Evolutionary conservation across 2,113 vertebrate genomes (phyloP).

Genomic region (Neogobius melanostomus): DNA sequence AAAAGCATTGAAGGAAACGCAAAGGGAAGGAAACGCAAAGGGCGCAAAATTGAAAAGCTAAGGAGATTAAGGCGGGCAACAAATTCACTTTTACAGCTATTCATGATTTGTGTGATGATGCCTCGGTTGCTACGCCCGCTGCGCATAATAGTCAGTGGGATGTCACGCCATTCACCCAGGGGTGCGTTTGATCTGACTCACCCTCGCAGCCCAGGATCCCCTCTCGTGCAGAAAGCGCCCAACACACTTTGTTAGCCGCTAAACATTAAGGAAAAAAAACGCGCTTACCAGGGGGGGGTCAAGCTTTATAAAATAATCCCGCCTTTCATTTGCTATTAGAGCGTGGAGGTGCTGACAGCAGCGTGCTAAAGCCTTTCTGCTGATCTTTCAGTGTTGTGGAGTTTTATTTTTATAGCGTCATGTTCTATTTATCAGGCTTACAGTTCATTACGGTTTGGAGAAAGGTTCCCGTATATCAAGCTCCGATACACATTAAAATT

Average conservation of each 20-base stretch:
- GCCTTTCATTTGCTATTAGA: constrained; percentile 14
- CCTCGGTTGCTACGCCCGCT: constrained; percentile 34
- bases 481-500: constrained; percentile 34
- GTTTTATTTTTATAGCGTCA: constrained; percentile 30
- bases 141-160: constrained; percentile 51
- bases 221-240: constrained; percentile 46
- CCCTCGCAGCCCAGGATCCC: constrained; percentile 36
- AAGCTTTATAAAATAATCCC: constrained; percentile 26
- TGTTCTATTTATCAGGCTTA: constrained; percentile 31
- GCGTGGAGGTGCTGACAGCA: constrained; percentile 1
- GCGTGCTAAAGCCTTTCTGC: constrained; percentile 10
- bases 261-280: constrained; percentile 34
- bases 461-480: constrained; percentile 32
- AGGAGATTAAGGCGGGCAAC: constrained; percentile 33
- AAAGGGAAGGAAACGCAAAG: constrained; percentile 12
- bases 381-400: constrained; percentile 19
- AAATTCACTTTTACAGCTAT: constrained; percentile 54
- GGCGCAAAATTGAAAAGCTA: constrained; percentile 16
- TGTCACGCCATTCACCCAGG: constrained; percentile 45
- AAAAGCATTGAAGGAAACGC: constrained; percentile 3
- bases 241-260: constrained; percentile 24
- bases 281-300: constrained; percentile 11
- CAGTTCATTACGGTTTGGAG: constrained; percentile 22
- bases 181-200: constrained; percentile 65
- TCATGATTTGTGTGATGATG: constrained; percentile 34